Conservation (phyloP, 1,140 invertebrate species). For the Brachionus paranguensis region DNA sequence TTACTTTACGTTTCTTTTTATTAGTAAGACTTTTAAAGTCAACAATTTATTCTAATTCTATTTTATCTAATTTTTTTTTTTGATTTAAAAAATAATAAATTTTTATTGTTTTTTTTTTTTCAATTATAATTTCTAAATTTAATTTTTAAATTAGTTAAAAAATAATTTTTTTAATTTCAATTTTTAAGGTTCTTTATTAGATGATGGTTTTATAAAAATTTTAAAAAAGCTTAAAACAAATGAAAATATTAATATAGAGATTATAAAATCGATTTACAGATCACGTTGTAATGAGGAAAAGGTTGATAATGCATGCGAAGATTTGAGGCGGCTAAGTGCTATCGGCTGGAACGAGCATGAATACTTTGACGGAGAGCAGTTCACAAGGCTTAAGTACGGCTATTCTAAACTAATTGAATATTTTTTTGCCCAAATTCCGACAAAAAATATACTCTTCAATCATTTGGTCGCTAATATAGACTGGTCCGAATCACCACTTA, state of each 20-base stretch:
- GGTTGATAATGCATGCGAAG: conserved; percentile 2
- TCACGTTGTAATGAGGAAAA: conserved; percentile 22
- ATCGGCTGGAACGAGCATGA: conserved; percentile 35
- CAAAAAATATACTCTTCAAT: background rate
- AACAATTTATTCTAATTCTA: no score
- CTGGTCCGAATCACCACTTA: background rate
- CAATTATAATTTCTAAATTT: no score
- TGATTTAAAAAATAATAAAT: no score
- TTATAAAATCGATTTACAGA: conserved; percentile 17
- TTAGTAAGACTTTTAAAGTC: no score
- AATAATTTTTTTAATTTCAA: background rate
- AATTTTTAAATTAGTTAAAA: background rate
- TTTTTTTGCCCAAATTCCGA: background rate
- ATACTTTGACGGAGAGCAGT: conserved; percentile 36
- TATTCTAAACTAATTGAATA: conserved; percentile 8
- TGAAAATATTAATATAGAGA: background rate
- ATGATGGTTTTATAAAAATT: conserved; percentile 23
- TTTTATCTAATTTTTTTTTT: no score
- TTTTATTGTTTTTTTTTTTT: no score
- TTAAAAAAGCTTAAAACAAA: conserved; percentile 16
- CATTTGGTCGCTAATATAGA: conserved; percentile 9
- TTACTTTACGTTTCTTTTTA: no score
- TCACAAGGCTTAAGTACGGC: background rate
- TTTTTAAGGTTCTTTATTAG: background rate
- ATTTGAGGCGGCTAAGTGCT: conserved; percentile 9